Base-by-base conservation (phyloP, 2,113 vertebrate genomes). In the Chaenocephalus aceratus region DNA sequence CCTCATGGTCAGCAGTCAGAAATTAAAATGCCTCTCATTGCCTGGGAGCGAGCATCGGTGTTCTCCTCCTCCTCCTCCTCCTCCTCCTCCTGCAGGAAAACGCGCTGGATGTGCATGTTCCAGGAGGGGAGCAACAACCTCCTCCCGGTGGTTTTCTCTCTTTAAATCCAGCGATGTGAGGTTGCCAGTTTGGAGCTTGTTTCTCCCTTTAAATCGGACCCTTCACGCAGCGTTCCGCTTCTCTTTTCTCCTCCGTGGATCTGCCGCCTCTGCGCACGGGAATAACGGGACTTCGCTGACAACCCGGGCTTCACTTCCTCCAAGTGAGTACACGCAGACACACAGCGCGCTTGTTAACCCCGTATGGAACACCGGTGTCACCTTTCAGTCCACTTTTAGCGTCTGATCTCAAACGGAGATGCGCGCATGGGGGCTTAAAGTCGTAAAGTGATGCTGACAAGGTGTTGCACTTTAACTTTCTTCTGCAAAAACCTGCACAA, bases 401-500 rank as follows among this genome's bases (percentile, higher is more conserved):
- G 1, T 41, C 30, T 57, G 70, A 74, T 79, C 80, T 56, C 36
- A 7, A 53, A 73, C 18, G 15, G 62, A 77, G 62, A 1, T 7
- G 75, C 41, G 58, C 78, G 14, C 67, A 2, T 0, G 60, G 6
- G 23, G 61, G 49, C 60, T 85, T 83, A 26, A 80, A 85, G 77
- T 84, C 14, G 62, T 53, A 15, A 62, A 71, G 82, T 46, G 79
- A 36, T 9, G 85, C 80, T 63, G 77, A 77, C n/a, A 82, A 85
- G 81, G 81, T 86, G 86, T 86, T 84, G 82, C 75, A 41, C 80
- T 72, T 64, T 2, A 90, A 92, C 85, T 90, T 90, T 88, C 10
- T 65, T 1, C 60, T 62, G 79, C 14, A n/a, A 15, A 73, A 34
- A 58, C 34, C 44, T 15, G 34, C 59, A n/a, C 48, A 4, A 30